Conservation (phyloP, 2,888 invertebrate species). For the Tanytarsus gracilentus region DNA sequence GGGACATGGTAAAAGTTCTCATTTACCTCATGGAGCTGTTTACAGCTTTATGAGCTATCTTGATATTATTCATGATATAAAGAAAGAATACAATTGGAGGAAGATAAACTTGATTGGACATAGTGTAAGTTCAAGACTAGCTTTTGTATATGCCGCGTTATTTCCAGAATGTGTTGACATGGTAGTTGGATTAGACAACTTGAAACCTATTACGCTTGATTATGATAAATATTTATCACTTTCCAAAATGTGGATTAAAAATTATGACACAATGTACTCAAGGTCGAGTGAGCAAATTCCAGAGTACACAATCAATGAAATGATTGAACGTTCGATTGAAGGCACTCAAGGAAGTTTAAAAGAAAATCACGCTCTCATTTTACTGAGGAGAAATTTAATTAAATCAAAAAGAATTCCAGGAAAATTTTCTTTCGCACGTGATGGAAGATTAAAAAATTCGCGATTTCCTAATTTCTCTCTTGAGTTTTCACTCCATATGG, state of each 20-base stretch:
- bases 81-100: conserved; percentile 58
- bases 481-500: conserved; percentile 44
- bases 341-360: conserved; percentile 52
- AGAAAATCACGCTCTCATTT: conserved; percentile 47
- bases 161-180: conserved; percentile 42
- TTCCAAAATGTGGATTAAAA: conserved; percentile 40
- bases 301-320: conserved; percentile 52
- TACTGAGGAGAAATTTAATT: conserved; percentile 50
- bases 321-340: conserved; percentile 47
- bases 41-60: conserved; percentile 45
- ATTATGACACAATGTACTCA: conserved; percentile 40
- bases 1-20: conserved; percentile 62
- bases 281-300: conserved; percentile 48
- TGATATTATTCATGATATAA: conserved; percentile 48
- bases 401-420: conserved; percentile 48
- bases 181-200: conserved; percentile 4
- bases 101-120: conserved; percentile 60
- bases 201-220: conserved; percentile 32
- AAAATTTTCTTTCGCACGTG: conserved; percentile 53
- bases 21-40: conserved; percentile 52
- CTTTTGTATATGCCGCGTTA: conserved; percentile 48
- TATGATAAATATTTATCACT: neutral
- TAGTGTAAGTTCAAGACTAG: conserved; percentile 55
- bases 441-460: conserved; percentile 50
- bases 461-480: conserved; percentile 33